Evolutionary conservation across 1,140 invertebrate genomes (phyloP).

Genomic region (Helicorthomorpha holstii): DNA sequence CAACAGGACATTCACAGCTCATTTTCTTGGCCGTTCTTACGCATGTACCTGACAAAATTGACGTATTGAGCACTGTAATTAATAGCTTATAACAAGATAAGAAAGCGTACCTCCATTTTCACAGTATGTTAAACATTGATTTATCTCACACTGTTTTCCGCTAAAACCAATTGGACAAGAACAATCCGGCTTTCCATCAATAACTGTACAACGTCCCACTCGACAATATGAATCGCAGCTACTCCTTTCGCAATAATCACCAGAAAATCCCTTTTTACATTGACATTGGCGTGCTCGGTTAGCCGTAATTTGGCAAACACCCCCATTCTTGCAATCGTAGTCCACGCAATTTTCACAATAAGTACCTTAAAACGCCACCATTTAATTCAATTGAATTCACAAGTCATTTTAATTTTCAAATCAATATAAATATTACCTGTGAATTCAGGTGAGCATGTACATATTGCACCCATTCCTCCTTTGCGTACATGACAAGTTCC

Average conservation of each 20-base stretch:
- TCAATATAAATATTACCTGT: conserved; percentile 22
- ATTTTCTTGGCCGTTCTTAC: conserved; percentile 9
- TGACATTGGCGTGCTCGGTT: conserved; percentile 18
- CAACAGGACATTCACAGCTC: conserved; percentile 13
- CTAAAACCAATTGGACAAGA: conserved; percentile 14
- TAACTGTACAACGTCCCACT: conserved; percentile 17
- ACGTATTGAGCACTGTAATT: no score
- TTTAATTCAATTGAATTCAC: no score
- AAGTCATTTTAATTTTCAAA: no score
- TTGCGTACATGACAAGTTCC: conserved; percentile 31
- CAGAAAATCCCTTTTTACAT: conserved; percentile 24
- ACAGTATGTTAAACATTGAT: conserved; percentile 13
- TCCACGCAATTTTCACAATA: conserved; percentile 14
- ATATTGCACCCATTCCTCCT: conserved; percentile 18
- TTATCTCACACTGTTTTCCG: conserved; percentile 16
- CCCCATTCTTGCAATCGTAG: conserved; percentile 10
- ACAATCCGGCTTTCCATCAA: conserved; percentile 23
- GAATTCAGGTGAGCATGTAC: conserved; percentile 28
- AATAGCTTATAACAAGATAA: not conserved
- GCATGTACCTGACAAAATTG: conserved; percentile 20
- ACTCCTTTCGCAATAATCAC: conserved; percentile 23
- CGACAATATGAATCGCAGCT: conserved; percentile 10
- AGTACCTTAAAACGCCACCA: no score
- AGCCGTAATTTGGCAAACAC: conserved; percentile 8
- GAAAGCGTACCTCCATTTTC: conserved; percentile 12